Base-by-base conservation (phyloP, 2,888 invertebrate genomes). In the Cryptocephalus moraei region DNA sequence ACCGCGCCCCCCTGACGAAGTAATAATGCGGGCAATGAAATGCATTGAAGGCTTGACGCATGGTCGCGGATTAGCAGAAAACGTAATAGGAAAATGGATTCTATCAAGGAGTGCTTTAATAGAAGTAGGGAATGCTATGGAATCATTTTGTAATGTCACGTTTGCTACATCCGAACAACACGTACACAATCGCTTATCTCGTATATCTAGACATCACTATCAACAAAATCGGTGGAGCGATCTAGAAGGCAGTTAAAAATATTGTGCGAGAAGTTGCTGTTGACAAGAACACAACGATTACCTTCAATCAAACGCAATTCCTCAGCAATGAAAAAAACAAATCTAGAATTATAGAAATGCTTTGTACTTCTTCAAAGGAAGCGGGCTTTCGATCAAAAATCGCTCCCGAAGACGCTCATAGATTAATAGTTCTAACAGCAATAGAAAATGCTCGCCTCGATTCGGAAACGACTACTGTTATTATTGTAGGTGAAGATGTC, bases 141-240 rank as follows among this genome's bases (percentile, higher is more conserved):
- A 44, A 11, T 3, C 31, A 9, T 44, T 44, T 10, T 36, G 44
- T 14, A 44, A 44, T 10, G 44, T 44, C 10, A n/a, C 44, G 1
- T 44, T 33, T 11, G 8, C 9, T 4, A 44, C 44, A 1, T 44
- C 44, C 2, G 44, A 44, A 14, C 44, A 44, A 22, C 44, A 44
- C 14, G 14, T 22, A 4, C 36, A 44, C 8, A 36, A 8, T 14
- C 33, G 36, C 9, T 9, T 9, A 8, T 8, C 44, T 2, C 33
- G 44, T 8, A 44, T 44, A 8, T n/a, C n/a, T 3, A 8, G 44
- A 34, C 9, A 34, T n/a, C 9, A 34, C 9, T 34, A 34, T 34
- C 34, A 9, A 34, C 34, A n/a, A 34, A 34, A 34, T 34, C 34
- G 9, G 34, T 34, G 9, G 9, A 9, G 34, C 34, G 34, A 9